A percentile compares a stretch with the other conserved stretches of the same genome.
Evolutionary conservation across 2,888 invertebrate species (phyloP).

Genomic region (Troglohyphantes excavatus): DNA sequence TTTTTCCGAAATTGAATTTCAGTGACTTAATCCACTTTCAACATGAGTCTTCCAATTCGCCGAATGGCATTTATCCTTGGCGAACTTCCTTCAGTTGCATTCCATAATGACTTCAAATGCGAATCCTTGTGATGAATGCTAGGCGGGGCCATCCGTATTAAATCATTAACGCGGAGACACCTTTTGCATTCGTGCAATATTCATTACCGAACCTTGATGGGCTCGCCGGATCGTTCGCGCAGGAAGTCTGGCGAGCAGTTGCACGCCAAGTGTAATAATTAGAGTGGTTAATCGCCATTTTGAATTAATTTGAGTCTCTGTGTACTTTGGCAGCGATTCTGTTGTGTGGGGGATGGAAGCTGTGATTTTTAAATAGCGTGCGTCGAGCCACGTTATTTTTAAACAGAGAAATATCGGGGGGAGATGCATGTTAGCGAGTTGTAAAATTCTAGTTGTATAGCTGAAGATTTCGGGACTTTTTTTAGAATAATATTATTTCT

Average conservation of each 20-base stretch:
- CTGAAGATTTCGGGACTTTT: no score
- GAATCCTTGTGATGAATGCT: slow-evolving; percentile 54
- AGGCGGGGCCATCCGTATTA: slow-evolving; percentile 35
- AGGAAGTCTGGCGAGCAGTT: slow-evolving; percentile 35
- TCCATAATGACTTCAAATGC: slow-evolving; percentile 33
- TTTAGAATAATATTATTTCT: no score
- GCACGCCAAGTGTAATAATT: slow-evolving; percentile 56
- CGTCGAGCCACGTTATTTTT: background rate
- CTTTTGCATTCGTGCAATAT: slow-evolving; percentile 51
- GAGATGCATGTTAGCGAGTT: no score
- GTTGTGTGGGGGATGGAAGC: background rate
- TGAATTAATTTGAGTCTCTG: slow-evolving; percentile 32
- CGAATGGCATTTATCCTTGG: background rate
- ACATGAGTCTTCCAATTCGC: no score
- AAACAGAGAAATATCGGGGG: no score
- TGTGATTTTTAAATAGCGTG: slow-evolving; percentile 9
- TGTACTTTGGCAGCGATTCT: slow-evolving; percentile 2
- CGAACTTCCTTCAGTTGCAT: background rate
- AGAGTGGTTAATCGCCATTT: slow-evolving; percentile 61
- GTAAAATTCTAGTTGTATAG: no score
- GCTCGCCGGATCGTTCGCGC: slow-evolving; percentile 26
- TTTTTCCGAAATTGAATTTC: no score
- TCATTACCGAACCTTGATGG: slow-evolving; percentile 34
- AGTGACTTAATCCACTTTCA: no score
- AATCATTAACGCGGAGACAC: slow-evolving; percentile 75